Conservation (phyloP, 2,888 invertebrate species). For the Philereme vetulata region DNA sequence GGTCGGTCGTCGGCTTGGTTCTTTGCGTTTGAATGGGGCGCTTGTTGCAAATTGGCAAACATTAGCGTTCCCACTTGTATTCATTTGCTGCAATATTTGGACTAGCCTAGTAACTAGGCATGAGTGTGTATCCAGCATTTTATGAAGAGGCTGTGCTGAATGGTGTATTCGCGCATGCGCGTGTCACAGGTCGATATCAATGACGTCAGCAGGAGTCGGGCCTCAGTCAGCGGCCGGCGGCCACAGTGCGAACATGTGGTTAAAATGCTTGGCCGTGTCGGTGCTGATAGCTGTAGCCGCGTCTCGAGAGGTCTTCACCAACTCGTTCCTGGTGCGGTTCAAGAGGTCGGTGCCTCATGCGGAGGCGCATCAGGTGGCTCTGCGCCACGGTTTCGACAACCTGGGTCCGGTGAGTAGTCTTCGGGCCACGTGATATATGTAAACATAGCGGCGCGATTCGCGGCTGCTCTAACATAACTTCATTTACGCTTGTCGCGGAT, state of each 20-base stretch:
- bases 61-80: not conserved
- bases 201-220: conserved; percentile 71
- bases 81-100: conserved; percentile 1
- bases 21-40: not conserved
- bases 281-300: conserved; percentile 70
- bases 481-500: conserved; percentile 39
- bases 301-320: conserved; percentile 93
- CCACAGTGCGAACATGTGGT: conserved; percentile 76
- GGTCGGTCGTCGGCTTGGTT: not conserved
- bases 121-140: conserved; percentile 45
- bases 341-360: conserved; percentile 89
- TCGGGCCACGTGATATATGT: conserved; percentile 73
- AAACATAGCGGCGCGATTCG: conserved; percentile 61
- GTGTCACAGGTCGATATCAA: conserved; percentile 68
- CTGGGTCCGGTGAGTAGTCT: conserved; percentile 93
- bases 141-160: conserved; percentile 58
- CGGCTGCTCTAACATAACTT: conserved; percentile 36
- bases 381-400: conserved; percentile 96
- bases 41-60: not conserved
- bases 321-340: conserved; percentile 96
- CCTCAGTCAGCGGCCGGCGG: conserved; percentile 77
- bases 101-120: conserved; percentile 4
- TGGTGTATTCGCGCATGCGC: conserved; percentile 68
- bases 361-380: conserved; percentile 92
- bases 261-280: conserved; percentile 73